Conservation (phyloP, 2,113 vertebrate genomes). For the Gobio gobio region DNA sequence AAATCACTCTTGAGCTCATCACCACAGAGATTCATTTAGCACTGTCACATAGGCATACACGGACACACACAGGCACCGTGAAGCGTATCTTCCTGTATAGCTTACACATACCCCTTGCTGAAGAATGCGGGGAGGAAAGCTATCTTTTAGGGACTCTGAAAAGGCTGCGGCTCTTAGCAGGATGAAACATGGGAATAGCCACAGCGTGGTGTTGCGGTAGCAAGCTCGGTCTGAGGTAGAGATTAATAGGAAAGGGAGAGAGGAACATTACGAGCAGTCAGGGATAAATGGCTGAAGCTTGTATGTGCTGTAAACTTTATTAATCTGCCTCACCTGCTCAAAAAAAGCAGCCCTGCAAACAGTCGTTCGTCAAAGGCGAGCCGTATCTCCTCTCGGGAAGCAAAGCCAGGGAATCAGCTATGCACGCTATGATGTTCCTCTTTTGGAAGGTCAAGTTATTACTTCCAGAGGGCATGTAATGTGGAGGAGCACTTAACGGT, state of each 20-base stretch:
- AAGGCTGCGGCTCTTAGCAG: conserved; percentile 22
- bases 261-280: conserved; percentile 45
- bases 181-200: conserved; percentile 47
- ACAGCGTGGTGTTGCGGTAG: background rate
- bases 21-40: conserved; percentile 47
- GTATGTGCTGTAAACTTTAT: conserved; percentile 54
- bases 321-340: conserved; percentile 48
- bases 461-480: conserved; percentile 38
- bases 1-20: conserved; percentile 45
- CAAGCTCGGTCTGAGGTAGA: background rate
- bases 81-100: conserved; percentile 19
- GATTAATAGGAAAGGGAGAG: conserved; percentile 49
- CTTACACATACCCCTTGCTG: conserved; percentile 25
- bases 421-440: conserved; percentile 21
- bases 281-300: conserved; percentile 53
- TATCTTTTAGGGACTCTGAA: conserved; percentile 43
- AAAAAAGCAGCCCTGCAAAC: conserved; percentile 28
- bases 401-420: conserved; percentile 3
- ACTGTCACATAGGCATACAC: conserved; percentile 1
- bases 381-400: background rate
- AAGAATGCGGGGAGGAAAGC: conserved; percentile 11
- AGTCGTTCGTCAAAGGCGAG: conserved; percentile 33
- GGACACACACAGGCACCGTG: background rate
- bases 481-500: conserved; percentile 30
- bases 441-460: conserved; percentile 41